These are phyloP conservation scores for Tokudaia muenninki DNA, from an alignment of 2,797 vertebrate species.

Conservation along the genomic window DNA sequence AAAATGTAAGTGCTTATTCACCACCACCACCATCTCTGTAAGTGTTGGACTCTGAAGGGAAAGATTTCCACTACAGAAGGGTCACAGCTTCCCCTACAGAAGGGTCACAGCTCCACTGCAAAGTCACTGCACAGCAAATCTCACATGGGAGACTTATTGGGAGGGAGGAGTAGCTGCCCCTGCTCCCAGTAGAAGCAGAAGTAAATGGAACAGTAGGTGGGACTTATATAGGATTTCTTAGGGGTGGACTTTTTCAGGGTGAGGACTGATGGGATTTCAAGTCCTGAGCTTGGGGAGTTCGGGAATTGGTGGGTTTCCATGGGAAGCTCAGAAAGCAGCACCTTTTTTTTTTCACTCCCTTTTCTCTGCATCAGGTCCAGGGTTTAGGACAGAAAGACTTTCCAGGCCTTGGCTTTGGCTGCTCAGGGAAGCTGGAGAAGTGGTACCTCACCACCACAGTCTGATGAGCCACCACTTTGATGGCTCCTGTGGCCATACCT, in stretches of 20 bases:
- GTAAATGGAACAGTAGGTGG: background rate
- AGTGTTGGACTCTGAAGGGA: background rate
- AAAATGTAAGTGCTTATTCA: background rate
- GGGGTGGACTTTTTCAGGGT: background rate
- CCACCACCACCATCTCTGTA: background rate
- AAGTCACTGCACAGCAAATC: background rate
- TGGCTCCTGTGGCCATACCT: too few relatives aligned
- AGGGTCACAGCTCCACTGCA: background rate
- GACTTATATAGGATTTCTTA: background rate
- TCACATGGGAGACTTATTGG: background rate
- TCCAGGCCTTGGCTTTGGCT: too few relatives aligned
- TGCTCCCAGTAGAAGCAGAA: background rate
- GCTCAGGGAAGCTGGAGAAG: background rate
- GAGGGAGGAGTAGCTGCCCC: background rate
- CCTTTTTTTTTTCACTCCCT: background rate
- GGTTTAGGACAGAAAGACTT: background rate
- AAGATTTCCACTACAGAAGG: background rate
- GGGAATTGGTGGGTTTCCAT: background rate
- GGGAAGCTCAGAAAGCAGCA: too few relatives aligned
- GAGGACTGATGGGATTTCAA: background rate
- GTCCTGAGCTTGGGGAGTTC: background rate
- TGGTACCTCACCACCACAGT: background rate
- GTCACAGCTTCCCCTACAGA: background rate
- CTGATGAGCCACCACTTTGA: background rate
- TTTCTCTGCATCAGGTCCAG: background rate